phyloP scores from a whole-genome alignment of 2,113 vertebrate genomes.

The Urocynchramus pylzowi region DNA sequence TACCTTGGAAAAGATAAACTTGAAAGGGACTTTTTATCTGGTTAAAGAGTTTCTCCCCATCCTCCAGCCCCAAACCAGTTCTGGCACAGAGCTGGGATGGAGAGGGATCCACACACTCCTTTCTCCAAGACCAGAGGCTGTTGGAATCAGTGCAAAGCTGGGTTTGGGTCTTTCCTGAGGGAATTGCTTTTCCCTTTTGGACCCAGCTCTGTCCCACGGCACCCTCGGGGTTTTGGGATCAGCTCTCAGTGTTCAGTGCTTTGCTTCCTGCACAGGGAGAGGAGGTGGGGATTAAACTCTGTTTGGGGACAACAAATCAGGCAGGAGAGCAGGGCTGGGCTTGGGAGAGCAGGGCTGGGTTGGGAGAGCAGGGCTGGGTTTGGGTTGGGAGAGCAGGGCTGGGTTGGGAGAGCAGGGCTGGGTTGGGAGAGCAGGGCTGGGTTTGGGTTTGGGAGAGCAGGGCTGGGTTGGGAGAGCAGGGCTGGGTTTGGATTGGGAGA shows the following conservation, averaged over 20 bases:
- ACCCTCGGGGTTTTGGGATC: background rate
- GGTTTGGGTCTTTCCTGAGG: rapidly evolving
- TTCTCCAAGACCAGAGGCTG: too few relatives aligned
- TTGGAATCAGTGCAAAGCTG: background rate
- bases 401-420: background rate
- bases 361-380: background rate
- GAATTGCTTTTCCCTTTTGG: background rate
- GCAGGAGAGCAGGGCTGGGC: background rate
- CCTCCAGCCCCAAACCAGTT: background rate
- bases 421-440: background rate
- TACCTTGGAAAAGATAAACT: background rate
- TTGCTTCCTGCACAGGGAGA: background rate
- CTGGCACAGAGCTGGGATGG: background rate
- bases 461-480: too few relatives aligned
- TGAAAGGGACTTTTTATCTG: background rate
- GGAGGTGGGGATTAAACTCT: background rate
- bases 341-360: background rate
- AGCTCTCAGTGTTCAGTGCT: background rate
- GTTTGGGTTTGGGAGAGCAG: background rate
- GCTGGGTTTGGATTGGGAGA: background rate
- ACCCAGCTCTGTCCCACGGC: background rate
- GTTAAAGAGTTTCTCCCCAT: background rate
- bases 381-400: background rate
- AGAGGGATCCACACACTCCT: background rate
- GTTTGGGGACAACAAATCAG: background rate